phyloP scores from a whole-genome alignment of 2,113 vertebrate species.

The Mirza zaza region DNA sequence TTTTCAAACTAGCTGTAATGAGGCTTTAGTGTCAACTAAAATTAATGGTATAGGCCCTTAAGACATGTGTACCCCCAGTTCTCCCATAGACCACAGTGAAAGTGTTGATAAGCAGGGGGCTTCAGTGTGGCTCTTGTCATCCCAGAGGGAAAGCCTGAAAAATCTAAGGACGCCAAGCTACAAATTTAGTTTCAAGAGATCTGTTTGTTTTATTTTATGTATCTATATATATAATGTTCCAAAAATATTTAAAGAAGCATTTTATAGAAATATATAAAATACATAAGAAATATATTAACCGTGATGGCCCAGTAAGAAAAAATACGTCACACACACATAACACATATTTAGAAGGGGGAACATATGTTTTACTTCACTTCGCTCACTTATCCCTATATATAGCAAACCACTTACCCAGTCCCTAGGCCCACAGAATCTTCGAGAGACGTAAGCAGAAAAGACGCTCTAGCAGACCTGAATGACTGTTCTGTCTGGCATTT shows the following conservation, averaged over 20 bases:
- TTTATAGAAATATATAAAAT: not conserved
- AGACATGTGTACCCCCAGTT: not conserved
- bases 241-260: not conserved
- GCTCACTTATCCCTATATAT: not conserved
- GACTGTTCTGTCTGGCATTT: not conserved
- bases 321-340: not conserved
- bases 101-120: not conserved
- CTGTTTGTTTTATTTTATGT: not conserved
- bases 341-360: not conserved
- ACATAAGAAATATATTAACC: not conserved
- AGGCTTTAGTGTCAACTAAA: not conserved
- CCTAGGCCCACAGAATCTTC: not conserved
- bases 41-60: not conserved
- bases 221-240: not conserved
- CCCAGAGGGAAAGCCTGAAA: not conserved
- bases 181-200: not conserved
- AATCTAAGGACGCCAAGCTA: not conserved
- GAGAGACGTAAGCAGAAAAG: not conserved
- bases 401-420: not conserved
- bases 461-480: not conserved
- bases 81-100: not conserved
- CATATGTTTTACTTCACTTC: not conserved
- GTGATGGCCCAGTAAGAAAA: not conserved
- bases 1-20: slow-evolving; percentile 16
- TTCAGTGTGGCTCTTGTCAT: not conserved